Base-by-base conservation (phyloP, 2,797 vertebrate genomes). In the Poecilia gillii region DNA sequence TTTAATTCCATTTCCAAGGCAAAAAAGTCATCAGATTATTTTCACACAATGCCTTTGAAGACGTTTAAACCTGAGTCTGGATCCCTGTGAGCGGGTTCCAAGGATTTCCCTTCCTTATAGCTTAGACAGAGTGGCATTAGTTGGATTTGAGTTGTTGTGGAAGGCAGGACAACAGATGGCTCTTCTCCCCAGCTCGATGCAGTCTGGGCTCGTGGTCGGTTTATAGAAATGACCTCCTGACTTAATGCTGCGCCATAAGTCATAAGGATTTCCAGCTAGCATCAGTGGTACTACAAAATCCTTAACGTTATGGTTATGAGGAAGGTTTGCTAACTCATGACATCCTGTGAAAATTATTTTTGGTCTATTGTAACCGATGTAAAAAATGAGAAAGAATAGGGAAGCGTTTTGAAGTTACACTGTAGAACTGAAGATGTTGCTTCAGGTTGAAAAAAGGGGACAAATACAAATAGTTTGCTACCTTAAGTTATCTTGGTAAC, bases 61-160 rank as follows among this genome's bases (percentile, higher is more conserved):
- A 68, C 1, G 18, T 59, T 75, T 77, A 73, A 75, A 73, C 72
- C 59, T 66, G 20, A 72, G 74, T 46, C 78, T 25, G 14, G 51
- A 74, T 4, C 70, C 68, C 73, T 62, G 9, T 80, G 77, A 76
- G 81, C 71, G 55, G 70, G 77, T 73, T 72, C 85, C 57, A 89
- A 82, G 81, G 85, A 85, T 75, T 85, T 87, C 41, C 49, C 33
- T 81, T 87, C 84, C 80, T 83, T 74, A 49, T 14, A 59, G 90
- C 87, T 92, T 86, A 88, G 77, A 85, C 72, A 75, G 75, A 81
- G 72, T 49, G 83, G 91, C 51, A 91, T 94, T 92, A 92, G 90
- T 49, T 85, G 91, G 92, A 90, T 90, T 92, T 90, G 82, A 75
- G 73, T 90, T 84, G 85, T 91, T 90, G 82, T 88, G 82, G 85